Percentiles rank a stretch among this genome's conserved stretches.
Evolutionary conservation across 1,140 invertebrate species (phyloP).

Genomic region (Drosophila ogumai): DNA sequence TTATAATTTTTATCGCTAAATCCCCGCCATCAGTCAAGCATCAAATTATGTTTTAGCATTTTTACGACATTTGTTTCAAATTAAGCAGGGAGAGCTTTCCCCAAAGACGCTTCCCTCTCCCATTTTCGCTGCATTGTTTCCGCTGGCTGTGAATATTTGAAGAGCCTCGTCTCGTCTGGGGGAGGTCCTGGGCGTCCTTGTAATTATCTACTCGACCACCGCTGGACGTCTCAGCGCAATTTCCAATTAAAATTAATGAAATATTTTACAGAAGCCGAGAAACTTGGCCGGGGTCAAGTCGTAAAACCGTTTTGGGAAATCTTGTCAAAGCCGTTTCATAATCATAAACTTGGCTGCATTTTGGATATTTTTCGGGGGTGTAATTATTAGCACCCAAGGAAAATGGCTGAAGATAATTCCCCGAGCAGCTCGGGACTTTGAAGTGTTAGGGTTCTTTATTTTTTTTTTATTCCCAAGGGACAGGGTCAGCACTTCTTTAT

Average conservation of each 20-base stretch:
- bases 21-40: conserved; percentile 68
- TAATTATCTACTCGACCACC: conserved; percentile 77
- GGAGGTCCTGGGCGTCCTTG: conserved; percentile 32
- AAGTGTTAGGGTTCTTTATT: conserved; percentile 54
- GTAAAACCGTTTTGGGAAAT: conserved; percentile 77
- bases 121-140: conserved; percentile 41
- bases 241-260: conserved; percentile 84
- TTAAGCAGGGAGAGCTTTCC: conserved; percentile 55
- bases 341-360: conserved; percentile 58
- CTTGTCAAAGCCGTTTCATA: conserved; percentile 80
- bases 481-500: conserved; percentile 6
- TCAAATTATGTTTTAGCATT: conserved; percentile 75
- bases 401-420: conserved; percentile 52
- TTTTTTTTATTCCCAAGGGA: conserved; percentile 8
- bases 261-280: conserved; percentile 58
- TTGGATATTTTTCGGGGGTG: conserved; percentile 26
- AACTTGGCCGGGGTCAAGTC: conserved; percentile 61
- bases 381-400: conserved; percentile 70
- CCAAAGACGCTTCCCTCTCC: conserved; percentile 34
- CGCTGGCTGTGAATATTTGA: conserved; percentile 63
- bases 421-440: conserved; percentile 53
- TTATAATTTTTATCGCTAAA: conserved; percentile 38
- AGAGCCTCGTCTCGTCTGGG: conserved; percentile 29
- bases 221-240: conserved; percentile 67
- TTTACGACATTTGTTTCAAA: conserved; percentile 83